phyloP scores from a whole-genome alignment of 2,888 invertebrate species.

The Archaeoteleia sp. region DNA sequence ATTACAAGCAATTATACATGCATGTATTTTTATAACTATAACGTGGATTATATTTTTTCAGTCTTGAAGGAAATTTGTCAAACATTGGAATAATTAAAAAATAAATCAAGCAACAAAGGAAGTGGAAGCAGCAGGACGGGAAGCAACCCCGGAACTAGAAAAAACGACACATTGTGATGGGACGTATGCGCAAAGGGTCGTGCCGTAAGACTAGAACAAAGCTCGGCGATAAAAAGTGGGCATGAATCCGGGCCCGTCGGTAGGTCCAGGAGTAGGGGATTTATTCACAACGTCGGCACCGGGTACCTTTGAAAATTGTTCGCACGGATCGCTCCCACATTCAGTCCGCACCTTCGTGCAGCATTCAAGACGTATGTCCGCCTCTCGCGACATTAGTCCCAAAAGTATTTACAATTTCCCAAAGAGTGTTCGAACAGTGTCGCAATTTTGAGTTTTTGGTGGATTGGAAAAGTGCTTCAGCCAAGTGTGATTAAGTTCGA shows the following conservation, averaged over 20 bases:
- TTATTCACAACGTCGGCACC: slow-evolving; percentile 54
- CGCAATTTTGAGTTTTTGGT: too few species aligned
- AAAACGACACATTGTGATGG: slow-evolving; percentile 73
- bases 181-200: slow-evolving; percentile 64
- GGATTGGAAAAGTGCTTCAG: too few species aligned
- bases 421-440: too few species aligned
- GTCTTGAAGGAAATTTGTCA: too few species aligned
- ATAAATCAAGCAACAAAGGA: neutral
- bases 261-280: slow-evolving; percentile 53
- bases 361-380: slow-evolving; percentile 58
- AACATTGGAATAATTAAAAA: too few species aligned
- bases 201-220: slow-evolving; percentile 71
- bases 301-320: slow-evolving; percentile 62
- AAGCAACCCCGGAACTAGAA: slow-evolving; percentile 64
- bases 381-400: slow-evolving; percentile 27
- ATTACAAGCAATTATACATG: too few species aligned
- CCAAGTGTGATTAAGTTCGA: too few species aligned
- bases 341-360: slow-evolving; percentile 62
- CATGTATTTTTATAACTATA: too few species aligned
- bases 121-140: slow-evolving; percentile 43
- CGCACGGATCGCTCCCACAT: slow-evolving; percentile 58
- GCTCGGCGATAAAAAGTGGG: slow-evolving; percentile 70
- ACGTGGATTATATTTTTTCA: too few species aligned
- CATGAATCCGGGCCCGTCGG: slow-evolving; percentile 59
- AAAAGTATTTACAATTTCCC: too few species aligned